Evolutionary conservation across 2,797 vertebrate species (phyloP).

Genomic region (Characodon lateralis): DNA sequence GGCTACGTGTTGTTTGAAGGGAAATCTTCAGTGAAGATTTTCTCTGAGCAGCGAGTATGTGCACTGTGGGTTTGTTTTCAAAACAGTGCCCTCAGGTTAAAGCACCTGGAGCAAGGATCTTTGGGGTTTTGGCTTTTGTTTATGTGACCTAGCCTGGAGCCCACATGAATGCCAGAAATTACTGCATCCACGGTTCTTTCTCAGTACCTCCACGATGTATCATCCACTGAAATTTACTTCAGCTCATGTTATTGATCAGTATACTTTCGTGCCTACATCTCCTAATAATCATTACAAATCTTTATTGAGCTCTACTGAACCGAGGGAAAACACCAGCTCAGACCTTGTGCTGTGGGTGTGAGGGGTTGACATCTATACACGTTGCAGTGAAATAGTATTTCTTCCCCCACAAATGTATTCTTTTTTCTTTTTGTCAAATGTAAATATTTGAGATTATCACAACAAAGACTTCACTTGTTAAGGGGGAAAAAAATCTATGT

Average conservation of each 20-base stretch:
- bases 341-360: slow-evolving; percentile 57
- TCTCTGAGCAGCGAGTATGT: slow-evolving; percentile 18
- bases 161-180: slow-evolving; percentile 1
- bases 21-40: slow-evolving; percentile 32
- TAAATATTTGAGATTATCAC: not conserved
- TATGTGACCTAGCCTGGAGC: slow-evolving; percentile 61
- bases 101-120: slow-evolving; percentile 48
- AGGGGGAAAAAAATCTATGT: not conserved
- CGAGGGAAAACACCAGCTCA: slow-evolving; percentile 65
- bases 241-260: slow-evolving; percentile 26
- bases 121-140: slow-evolving; percentile 56
- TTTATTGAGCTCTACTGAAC: slow-evolving; percentile 70
- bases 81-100: slow-evolving; percentile 56
- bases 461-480: not conserved
- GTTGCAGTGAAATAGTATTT: not conserved
- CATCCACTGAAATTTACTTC: slow-evolving; percentile 16
- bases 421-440: not conserved
- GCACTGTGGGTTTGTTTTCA: slow-evolving; percentile 47
- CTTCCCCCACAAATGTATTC: too few species aligned
- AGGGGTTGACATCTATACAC: slow-evolving; percentile 53
- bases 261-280: slow-evolving; percentile 48
- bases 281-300: slow-evolving; percentile 72
- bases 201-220: slow-evolving; percentile 18
- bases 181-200: slow-evolving; percentile 22
- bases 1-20: slow-evolving; percentile 42